Conservation (phyloP, 2,797 vertebrate genomes). For the Myoxocephalus aenaeus region DNA sequence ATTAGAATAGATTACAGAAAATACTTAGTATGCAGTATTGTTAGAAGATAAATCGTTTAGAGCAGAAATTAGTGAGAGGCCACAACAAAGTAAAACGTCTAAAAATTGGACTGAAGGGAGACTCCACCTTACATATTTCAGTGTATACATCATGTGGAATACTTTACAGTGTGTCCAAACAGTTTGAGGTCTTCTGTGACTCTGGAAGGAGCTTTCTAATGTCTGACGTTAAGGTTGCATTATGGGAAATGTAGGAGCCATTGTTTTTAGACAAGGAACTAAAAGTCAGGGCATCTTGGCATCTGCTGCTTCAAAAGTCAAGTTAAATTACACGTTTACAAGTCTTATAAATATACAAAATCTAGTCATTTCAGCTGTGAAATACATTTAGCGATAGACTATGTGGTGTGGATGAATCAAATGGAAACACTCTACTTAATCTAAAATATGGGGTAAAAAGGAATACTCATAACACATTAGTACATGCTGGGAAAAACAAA, state of each 20-base stretch:
- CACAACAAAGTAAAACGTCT: neutral
- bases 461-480: neutral
- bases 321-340: too few relatives aligned
- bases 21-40: neutral
- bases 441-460: neutral
- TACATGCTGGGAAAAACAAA: constrained; percentile 25
- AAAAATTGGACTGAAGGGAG: neutral
- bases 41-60: neutral
- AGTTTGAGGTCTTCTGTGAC: neutral
- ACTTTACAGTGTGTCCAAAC: neutral
- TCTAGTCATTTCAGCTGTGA: neutral
- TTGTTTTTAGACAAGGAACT: neutral
- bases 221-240: neutral
- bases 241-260: neutral
- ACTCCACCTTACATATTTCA: neutral
- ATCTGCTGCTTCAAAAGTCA: too few relatives aligned
- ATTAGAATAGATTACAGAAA: constrained; percentile 26
- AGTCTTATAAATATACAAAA: too few relatives aligned
- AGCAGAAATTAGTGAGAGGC: neutral
- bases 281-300: neutral
- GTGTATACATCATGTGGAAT: neutral
- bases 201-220: neutral
- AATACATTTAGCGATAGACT: neutral
- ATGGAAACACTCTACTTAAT: neutral
- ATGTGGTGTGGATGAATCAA: rapidly evolving